These are phyloP conservation scores for Hypercompe scribonia DNA, from an alignment of 2,888 invertebrate genomes.

Conservation along the genomic window DNA sequence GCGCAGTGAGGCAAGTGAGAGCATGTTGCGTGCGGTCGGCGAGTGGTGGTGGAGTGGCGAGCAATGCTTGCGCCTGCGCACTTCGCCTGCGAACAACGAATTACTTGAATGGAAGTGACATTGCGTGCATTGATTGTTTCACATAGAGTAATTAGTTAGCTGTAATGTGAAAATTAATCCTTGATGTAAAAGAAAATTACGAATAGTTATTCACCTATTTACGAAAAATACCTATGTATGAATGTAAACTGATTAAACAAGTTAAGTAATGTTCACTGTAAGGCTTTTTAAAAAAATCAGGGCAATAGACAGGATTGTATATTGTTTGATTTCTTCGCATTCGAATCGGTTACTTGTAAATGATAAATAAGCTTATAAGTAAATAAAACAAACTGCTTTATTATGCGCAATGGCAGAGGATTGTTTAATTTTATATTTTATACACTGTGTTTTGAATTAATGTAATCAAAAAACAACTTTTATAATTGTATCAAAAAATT, in stretches of 20 bases:
- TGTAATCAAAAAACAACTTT: not conserved
- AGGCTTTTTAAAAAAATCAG: no score
- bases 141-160: not conserved
- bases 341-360: no score
- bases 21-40: conserved; percentile 78
- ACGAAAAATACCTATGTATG: not conserved
- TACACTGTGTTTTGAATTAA: no score
- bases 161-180: conserved; percentile 13
- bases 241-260: not conserved
- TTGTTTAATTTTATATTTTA: no score
- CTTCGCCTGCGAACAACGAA: conserved; percentile 61
- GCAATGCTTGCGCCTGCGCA: conserved; percentile 72
- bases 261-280: no score
- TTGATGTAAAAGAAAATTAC: not conserved
- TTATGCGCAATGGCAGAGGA: no score
- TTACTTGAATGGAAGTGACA: conserved; percentile 63
- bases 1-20: conserved; percentile 63
- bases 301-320: no score
- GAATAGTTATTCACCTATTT: not conserved
- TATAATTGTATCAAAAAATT: no score
- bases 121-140: conserved; percentile 38
- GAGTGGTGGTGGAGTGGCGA: conserved; percentile 75
- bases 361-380: not conserved
- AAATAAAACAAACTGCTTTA: not conserved
- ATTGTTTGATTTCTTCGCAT: no score